Evolutionary conservation across 2,113 vertebrate species (phyloP).

Genomic region (Sigmodon hispidus): DNA sequence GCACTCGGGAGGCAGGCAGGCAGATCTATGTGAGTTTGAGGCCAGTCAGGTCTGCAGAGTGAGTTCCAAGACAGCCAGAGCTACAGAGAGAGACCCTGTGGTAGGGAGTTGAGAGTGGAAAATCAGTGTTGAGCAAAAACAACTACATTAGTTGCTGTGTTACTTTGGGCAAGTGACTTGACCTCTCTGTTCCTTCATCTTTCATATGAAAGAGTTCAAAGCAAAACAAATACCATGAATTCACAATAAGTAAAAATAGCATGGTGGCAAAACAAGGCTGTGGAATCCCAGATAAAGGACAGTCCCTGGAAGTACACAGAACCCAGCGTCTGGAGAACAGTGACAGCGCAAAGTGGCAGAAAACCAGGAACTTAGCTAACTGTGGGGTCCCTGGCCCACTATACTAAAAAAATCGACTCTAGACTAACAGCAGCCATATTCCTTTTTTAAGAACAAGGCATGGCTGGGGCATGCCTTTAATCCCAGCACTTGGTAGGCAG

Average conservation of each 20-base stretch:
- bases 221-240: not conserved
- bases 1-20: not conserved
- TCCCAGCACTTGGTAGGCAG: no score
- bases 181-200: not conserved
- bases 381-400: not conserved
- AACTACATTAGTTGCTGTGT: not conserved
- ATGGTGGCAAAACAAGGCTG: not conserved
- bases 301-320: not conserved
- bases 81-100: not conserved
- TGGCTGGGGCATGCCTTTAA: no score
- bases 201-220: not conserved
- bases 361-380: not conserved
- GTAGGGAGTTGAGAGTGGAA: not conserved
- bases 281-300: not conserved
- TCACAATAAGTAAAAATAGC: not conserved
- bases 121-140: not conserved
- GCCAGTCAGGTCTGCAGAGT: not conserved
- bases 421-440: not conserved
- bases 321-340: rapidly evolving
- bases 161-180: not conserved
- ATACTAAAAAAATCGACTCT: constrained; percentile 30
- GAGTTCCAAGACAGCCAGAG: not conserved
- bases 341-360: not conserved
- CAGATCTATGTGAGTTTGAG: not conserved
- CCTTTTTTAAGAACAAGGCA: not conserved